Evolutionary conservation across 2,113 vertebrate species (phyloP), one percentile per base, ranked within the genome.

Genomic region (Tonatia bakeri): DNA sequence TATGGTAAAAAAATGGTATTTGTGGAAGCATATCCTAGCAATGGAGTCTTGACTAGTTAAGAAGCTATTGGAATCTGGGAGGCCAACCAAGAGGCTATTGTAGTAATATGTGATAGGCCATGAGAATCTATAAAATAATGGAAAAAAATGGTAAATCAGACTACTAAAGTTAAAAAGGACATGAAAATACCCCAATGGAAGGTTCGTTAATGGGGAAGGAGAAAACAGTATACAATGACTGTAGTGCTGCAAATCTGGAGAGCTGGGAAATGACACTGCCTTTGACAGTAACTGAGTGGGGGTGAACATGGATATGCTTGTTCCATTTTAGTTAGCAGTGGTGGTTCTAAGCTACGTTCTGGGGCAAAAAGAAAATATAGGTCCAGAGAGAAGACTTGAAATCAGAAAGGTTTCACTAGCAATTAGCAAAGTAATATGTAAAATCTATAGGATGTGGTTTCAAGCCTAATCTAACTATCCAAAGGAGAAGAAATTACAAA

Each of bases 341-440:
- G 19, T 76, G 65, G 10, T 12, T 90, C 24, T 50, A 87, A 87
- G 45, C 9, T 36, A 56, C 56, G 24, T 79, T 19, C 16, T 54
- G 26, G 26, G 83, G 24, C 7, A 43, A 94, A 87, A 90, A 70
- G 59, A 69, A 95, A 92, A 82, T 43, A 69, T 40, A 10, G 40
- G 28, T 84, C 33, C 5, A 70, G 33, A 96, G 47, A 69, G 75
- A 94, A 81, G 69, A 93, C 43, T 47, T 82, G 52, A 95, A 96
- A 87, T 4, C 38, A 92, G 69, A 83, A 87, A 86, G 45, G 54
- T 64, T 80, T 90, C 77, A 75, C 64, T 24, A 83, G 87, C 47
- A 94, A 94, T 67, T 73, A n/a, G 59, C 22, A 79, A 81, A 96
- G 91, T 76, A 83, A 91, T 85, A 87, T 40, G 52, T 65, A 65